These are phyloP conservation scores for Zonotrichia leucophrys DNA, from an alignment of 2,113 vertebrate genomes.

Conservation along the genomic window DNA sequence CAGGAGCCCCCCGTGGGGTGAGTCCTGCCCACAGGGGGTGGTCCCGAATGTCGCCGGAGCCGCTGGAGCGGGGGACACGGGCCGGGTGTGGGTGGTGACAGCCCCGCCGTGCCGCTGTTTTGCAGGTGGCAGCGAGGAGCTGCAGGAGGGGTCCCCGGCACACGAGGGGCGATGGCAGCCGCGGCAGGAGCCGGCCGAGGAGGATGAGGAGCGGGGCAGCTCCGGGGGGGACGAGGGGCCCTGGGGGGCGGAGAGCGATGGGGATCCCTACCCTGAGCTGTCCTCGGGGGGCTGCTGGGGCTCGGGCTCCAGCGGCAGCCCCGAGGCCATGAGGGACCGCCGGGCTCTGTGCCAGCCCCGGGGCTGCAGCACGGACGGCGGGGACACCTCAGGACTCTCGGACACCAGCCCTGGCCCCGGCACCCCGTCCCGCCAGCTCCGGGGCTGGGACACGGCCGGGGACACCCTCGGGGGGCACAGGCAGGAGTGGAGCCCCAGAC, in stretches of 20 bases:
- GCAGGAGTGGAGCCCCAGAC: not conserved
- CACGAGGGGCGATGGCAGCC: slow-evolving; percentile 12
- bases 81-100: not conserved
- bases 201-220: not conserved
- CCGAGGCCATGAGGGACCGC: not conserved
- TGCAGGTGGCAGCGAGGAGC: slow-evolving; percentile 49
- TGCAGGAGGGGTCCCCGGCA: slow-evolving; percentile 12
- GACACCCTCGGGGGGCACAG: not conserved
- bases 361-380: not conserved
- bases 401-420: not conserved
- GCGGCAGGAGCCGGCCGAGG: slow-evolving; percentile 37
- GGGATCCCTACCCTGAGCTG: not conserved
- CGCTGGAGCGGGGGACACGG: not conserved
- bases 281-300: slow-evolving; percentile 1
- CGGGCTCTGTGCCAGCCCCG: not conserved
- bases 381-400: not conserved
- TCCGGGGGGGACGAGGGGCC: not conserved
- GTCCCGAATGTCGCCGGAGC: not conserved
- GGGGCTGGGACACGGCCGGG: not conserved
- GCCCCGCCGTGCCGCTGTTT: not conserved
- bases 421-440: not conserved
- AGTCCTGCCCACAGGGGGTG: not conserved
- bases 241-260: slow-evolving; percentile 15
- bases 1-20: slow-evolving; percentile 6
- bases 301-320: not conserved